phyloP scores from a whole-genome alignment of 2,113 vertebrate species.

The Paratilapia polleni region DNA sequence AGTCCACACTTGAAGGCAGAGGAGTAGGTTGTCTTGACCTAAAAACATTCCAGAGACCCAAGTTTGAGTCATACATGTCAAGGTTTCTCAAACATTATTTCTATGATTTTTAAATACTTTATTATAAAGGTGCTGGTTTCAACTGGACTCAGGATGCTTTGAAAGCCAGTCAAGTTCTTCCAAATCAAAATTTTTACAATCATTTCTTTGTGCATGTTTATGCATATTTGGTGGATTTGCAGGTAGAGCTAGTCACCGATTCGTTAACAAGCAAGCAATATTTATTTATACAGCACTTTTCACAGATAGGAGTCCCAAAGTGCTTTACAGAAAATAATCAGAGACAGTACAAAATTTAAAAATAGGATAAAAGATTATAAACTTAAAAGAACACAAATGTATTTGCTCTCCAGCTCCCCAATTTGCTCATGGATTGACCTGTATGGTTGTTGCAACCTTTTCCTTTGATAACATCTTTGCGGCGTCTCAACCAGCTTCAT shows the following conservation, averaged over 20 bases:
- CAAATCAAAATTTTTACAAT: not conserved
- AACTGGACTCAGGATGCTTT: too few species aligned
- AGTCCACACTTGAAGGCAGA: not conserved
- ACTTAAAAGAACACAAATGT: not conserved
- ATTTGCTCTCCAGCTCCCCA: too few species aligned
- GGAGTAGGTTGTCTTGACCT: too few species aligned
- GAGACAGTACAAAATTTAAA: not conserved
- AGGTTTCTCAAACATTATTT: too few species aligned
- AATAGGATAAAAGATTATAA: not conserved
- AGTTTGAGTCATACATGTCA: too few species aligned
- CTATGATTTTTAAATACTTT: too few species aligned
- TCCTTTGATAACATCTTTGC: not conserved
- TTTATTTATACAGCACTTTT: not conserved
- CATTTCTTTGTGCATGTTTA: not conserved
- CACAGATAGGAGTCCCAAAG: not conserved
- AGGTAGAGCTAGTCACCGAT: not conserved
- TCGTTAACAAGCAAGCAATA: not conserved
- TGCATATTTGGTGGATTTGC: not conserved
- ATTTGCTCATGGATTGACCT: not conserved
- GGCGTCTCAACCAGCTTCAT: not conserved
- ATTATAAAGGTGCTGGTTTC: too few species aligned
- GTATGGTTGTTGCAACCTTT: not conserved
- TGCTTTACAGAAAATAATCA: not conserved
- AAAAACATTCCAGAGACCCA: too few species aligned
- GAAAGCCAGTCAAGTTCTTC: not conserved